A percentile compares a stretch with the other conserved stretches of the same genome.
Conservation (phyloP, 2,797 vertebrate genomes). For the Decapterus maruadsi region DNA sequence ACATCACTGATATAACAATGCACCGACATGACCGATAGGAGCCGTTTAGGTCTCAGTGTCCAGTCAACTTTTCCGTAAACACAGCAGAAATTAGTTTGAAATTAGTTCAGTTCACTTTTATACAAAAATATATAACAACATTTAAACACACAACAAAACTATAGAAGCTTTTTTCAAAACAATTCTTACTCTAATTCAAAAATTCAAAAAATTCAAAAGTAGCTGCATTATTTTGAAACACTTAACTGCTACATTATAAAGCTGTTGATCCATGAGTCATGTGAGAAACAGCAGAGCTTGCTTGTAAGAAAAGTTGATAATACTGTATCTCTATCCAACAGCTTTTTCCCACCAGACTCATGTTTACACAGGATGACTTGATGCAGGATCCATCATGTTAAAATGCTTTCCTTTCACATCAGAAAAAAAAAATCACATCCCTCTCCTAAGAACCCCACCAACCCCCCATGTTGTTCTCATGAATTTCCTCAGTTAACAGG, state of each 20-base stretch:
- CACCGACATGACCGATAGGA: not conserved
- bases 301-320: not conserved
- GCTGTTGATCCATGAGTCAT: not conserved
- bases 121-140: not conserved
- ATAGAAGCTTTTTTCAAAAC: not conserved
- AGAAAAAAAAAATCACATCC: too few species aligned
- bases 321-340: not conserved
- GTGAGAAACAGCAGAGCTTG: not conserved
- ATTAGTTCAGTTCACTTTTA: not conserved
- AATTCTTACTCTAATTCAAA: not conserved
- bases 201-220: not conserved
- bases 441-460: too few species aligned
- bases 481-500: too few species aligned
- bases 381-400: not conserved
- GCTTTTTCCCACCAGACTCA: not conserved
- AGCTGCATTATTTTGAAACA: not conserved
- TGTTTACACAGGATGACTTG: not conserved
- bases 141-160: not conserved
- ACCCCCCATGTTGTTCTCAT: too few species aligned
- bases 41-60: not conserved
- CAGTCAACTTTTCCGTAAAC: not conserved
- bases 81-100: not conserved
- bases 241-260: not conserved
- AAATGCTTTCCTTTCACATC: not conserved
- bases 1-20: not conserved